Evolutionary conservation across 2,113 vertebrate genomes (phyloP).

Genomic region (Pyrgilauda ruficollis): DNA sequence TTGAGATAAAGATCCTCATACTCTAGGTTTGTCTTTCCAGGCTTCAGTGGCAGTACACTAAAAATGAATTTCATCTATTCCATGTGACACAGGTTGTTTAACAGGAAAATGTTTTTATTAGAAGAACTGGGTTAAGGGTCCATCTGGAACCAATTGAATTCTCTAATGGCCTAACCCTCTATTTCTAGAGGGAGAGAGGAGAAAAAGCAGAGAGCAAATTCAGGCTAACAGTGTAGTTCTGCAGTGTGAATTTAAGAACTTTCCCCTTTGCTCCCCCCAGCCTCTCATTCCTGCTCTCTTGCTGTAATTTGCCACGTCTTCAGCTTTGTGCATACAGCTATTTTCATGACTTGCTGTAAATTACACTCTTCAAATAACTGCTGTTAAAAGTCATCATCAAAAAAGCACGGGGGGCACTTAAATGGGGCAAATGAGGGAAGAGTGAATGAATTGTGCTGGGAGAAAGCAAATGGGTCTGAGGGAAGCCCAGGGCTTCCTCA

Average conservation of each 20-base stretch:
- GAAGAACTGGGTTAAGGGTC: conserved; percentile 45
- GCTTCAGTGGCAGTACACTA: neutral
- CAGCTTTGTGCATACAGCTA: neutral
- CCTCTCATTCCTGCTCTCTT: neutral
- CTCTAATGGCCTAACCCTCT: conserved; percentile 46
- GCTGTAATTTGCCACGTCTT: neutral
- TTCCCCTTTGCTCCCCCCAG: neutral
- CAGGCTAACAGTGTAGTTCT: neutral
- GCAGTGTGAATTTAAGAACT: conserved; percentile 9
- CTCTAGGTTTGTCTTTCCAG: neutral
- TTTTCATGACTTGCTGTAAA: neutral
- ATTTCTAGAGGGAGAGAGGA: conserved; percentile 41
- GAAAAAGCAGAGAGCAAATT: conserved; percentile 23
- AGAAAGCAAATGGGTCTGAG: neutral
- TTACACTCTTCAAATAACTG: conserved; percentile 15
- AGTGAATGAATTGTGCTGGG: neutral
- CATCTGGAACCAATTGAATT: conserved; percentile 59
- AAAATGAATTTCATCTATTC: conserved; percentile 50
- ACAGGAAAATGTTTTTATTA: conserved; percentile 64
- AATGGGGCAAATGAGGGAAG: neutral
- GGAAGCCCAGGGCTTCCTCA: neutral
- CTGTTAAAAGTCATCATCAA: neutral
- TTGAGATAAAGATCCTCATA: neutral
- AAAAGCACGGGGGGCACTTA: neutral
- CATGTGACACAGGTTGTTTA: conserved; percentile 52